phyloP scores from a whole-genome alignment of 1,140 invertebrate species.

The Lanistes nyassanus region DNA sequence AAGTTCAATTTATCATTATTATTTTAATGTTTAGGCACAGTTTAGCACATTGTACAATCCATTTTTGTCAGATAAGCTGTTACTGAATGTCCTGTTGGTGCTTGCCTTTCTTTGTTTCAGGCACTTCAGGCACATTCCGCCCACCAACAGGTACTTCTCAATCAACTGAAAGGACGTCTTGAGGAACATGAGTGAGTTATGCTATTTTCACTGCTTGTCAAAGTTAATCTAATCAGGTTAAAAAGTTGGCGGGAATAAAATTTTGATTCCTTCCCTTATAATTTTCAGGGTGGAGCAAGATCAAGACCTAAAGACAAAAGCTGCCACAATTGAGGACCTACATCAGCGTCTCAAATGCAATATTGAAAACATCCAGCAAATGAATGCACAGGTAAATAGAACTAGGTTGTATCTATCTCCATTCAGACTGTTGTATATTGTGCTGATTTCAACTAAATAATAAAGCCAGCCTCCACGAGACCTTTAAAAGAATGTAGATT shows the following conservation, averaged over 20 bases:
- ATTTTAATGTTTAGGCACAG: too few species aligned
- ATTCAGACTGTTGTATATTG: too few species aligned
- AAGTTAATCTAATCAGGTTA: neutral
- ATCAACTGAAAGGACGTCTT: constrained; percentile 60
- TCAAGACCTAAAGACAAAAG: constrained; percentile 58
- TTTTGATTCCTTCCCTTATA: too few species aligned
- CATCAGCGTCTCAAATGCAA: constrained; percentile 59
- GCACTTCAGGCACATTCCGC: constrained; percentile 62
- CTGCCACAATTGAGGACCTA: constrained; percentile 63
- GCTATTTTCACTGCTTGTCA: neutral
- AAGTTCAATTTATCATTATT: too few species aligned
- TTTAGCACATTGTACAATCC: too few species aligned
- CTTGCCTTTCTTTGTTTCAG: constrained; percentile 35
- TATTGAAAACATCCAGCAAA: constrained; percentile 60
- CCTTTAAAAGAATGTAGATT: too few species aligned
- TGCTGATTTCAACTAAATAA: too few species aligned
- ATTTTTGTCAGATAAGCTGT: neutral
- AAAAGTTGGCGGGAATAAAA: too few species aligned
- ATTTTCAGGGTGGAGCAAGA: constrained; percentile 59
- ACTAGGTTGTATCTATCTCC: too few species aligned
- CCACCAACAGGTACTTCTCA: constrained; percentile 63
- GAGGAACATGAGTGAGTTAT: constrained; percentile 66
- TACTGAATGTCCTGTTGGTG: neutral
- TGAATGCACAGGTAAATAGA: constrained; percentile 59
- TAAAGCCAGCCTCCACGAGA: too few species aligned